These are phyloP conservation scores for Hylomyscus alleni DNA, from an alignment of 2,797 vertebrate genomes.

Conservation along the genomic window DNA sequence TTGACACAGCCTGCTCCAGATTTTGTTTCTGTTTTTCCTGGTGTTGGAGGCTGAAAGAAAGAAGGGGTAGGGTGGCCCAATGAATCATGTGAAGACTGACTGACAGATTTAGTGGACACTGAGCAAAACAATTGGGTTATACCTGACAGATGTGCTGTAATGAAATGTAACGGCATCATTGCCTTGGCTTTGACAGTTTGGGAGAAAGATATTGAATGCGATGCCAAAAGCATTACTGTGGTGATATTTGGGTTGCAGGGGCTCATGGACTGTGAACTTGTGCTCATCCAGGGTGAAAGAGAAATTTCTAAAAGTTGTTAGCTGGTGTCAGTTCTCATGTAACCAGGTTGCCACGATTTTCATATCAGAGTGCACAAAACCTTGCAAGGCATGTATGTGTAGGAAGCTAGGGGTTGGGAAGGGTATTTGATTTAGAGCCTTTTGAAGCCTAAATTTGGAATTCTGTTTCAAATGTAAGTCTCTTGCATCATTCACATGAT, in stretches of 20 bases:
- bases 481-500: background rate
- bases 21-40: conserved; percentile 30
- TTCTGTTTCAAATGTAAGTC: conserved; percentile 35
- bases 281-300: conserved; percentile 62
- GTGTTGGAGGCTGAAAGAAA: background rate
- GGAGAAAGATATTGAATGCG: conserved; percentile 70
- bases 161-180: conserved; percentile 60
- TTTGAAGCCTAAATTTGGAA: conserved; percentile 29
- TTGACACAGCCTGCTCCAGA: conserved; percentile 59
- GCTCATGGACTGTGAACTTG: conserved; percentile 50
- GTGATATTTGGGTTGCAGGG: conserved; percentile 69
- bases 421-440: conserved; percentile 1
- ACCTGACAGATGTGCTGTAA: conserved; percentile 75
- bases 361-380: background rate
- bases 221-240: conserved; percentile 65
- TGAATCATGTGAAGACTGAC: conserved; percentile 56
- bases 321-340: conserved; percentile 31
- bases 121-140: conserved; percentile 79
- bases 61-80: background rate
- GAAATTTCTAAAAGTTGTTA: conserved; percentile 68
- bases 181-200: conserved; percentile 68
- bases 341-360: background rate
- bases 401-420: background rate
- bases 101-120: conserved; percentile 78
- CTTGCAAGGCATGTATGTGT: background rate